A percentile compares a stretch with the other conserved stretches of the same genome.
phyloP scores from a whole-genome alignment of 2,113 vertebrate species.

The Sylvietta virens region DNA sequence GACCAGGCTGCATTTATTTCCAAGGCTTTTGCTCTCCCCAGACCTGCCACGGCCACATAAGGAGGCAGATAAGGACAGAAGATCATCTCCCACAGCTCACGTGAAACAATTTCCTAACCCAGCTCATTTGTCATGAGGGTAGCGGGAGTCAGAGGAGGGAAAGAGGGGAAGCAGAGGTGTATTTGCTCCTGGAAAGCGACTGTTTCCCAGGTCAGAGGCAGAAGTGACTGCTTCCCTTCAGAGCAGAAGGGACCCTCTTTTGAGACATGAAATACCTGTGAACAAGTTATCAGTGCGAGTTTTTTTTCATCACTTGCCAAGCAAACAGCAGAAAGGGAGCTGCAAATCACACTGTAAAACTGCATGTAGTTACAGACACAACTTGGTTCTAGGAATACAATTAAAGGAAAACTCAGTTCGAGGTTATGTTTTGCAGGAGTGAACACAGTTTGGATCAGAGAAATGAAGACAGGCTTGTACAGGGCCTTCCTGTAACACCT shows the following conservation, averaged over 20 bases:
- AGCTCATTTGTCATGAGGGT: neutral
- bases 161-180: neutral
- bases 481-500: neutral
- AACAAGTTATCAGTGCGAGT: neutral
- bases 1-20: neutral
- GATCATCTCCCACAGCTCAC: neutral
- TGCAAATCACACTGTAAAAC: neutral
- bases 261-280: neutral
- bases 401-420: neutral
- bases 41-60: rapidly evolving
- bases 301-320: neutral
- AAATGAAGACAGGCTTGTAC: neutral
- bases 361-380: neutral
- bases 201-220: neutral
- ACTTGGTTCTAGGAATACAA: neutral
- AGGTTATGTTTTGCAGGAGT: neutral
- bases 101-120: neutral
- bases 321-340: neutral
- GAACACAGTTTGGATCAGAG: neutral
- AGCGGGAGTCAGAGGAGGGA: neutral
- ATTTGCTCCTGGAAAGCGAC: neutral
- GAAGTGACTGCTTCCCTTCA: no score
- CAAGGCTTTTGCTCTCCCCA: neutral
- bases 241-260: neutral
- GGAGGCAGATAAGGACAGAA: neutral